A percentile compares a stretch with the other conserved stretches of the same genome.
These are phyloP conservation scores for Pygoscelis adeliae DNA, from an alignment of 2,113 vertebrate genomes.

Conservation along the genomic window DNA sequence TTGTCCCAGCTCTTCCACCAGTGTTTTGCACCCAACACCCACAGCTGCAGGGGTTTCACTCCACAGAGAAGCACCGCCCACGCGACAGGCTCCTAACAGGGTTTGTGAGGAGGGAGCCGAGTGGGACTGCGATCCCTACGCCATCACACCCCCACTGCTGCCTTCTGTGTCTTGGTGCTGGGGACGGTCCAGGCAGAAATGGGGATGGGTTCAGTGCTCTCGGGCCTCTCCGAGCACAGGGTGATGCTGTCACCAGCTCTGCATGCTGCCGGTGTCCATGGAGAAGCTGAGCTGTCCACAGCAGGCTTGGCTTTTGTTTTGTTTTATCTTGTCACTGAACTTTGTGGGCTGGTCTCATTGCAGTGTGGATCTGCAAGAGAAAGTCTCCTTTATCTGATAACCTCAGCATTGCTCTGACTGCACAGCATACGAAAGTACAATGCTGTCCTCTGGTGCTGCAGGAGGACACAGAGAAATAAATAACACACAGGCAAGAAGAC, in stretches of 20 bases:
- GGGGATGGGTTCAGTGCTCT: not conserved
- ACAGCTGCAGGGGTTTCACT: not conserved
- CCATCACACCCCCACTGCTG: not conserved
- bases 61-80: not conserved
- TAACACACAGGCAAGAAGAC: not conserved
- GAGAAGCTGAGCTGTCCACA: not conserved
- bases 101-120: not conserved
- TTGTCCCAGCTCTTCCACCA: not conserved
- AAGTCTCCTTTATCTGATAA: not conserved
- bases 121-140: not conserved
- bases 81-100: fast-evolving
- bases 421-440: not conserved
- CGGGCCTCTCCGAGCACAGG: not conserved
- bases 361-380: not conserved
- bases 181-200: not conserved
- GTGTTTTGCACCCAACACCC: not conserved
- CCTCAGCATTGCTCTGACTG: not conserved
- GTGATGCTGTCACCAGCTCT: not conserved
- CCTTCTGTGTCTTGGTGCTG: not conserved
- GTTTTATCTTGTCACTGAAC: not conserved
- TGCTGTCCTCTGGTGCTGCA: not conserved
- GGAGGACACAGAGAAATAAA: not conserved
- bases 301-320: not conserved
- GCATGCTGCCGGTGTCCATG: not conserved
- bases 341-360: not conserved